Evolutionary conservation across 2,797 vertebrate genomes (phyloP), one percentile per base, ranked within the genome.

Genomic region (Telmatherina bonti): DNA sequence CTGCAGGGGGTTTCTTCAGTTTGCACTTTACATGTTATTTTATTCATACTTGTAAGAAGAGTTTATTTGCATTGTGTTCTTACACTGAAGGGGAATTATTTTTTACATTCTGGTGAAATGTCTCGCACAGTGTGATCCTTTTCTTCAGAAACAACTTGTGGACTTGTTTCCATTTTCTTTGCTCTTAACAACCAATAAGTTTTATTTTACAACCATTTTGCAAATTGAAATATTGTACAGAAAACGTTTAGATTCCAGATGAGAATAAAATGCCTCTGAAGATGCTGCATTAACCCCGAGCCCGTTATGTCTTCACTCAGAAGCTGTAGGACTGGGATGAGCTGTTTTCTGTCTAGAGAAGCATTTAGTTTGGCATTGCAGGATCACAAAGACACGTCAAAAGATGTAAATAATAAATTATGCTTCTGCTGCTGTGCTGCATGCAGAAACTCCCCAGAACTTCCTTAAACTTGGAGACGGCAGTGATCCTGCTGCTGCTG

Each of bases 361-460:
- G 26, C 51, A 16, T 53, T 53, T 53, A 53, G 13, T 29, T 29
- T 53, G 26, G 13, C 51, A 29, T 29, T 29, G 51, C 26, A 26
- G 29, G 24, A 53, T 53, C 51, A 53, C 51, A 53, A 53, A 53
- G 15, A 53, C 4, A 53, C 13, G 11, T 53, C 12, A 27, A 53
- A 53, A 53, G 51, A 53, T 53, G 24, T 53, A 26, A 53, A 53
- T 53, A 27, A 53, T 29, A 20, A 53, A 53, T 29, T 16, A 29
- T 16, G 51, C 51, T 3, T 26, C 51, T 4, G 2, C 26, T 52
- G 51, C 26, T 24, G 24, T 52, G 49, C 49, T 27, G 49, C 10
- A 26, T 52, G 5, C 5, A 12, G 5, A 18, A 27, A 15, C 15
- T 7, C 22, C 26, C 24, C n/a, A 24, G 10, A 15, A 26, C 51